Percentiles rank a stretch among this genome's conserved stretches.
These are phyloP conservation scores for Artibeus lituratus DNA, from an alignment of 2,797 vertebrate species.

Conservation along the genomic window DNA sequence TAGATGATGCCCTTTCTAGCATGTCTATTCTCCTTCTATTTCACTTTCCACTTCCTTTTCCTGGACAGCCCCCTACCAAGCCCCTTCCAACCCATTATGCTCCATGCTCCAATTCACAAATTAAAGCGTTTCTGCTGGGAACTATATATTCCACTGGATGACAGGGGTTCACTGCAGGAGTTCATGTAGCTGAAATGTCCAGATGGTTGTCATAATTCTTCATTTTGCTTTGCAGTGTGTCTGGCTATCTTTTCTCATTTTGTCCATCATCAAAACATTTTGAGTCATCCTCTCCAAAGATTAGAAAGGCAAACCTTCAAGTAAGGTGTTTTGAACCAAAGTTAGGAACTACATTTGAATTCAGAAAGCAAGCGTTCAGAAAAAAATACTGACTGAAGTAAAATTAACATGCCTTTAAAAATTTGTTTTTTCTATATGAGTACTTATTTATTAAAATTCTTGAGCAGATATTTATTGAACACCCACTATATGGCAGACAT, in stretches of 20 bases:
- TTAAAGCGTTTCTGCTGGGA: constrained; percentile 15
- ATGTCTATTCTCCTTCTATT: neutral
- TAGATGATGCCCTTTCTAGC: neutral
- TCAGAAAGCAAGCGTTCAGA: constrained; percentile 29
- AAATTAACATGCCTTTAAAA: constrained; percentile 9
- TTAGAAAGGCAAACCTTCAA: constrained; percentile 23
- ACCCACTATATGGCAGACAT: neutral
- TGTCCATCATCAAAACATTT: constrained; percentile 1
- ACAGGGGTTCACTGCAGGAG: neutral
- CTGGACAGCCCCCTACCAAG: neutral
- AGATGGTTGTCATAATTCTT: constrained; percentile 48
- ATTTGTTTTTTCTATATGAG: neutral
- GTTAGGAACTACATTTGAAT: neutral
- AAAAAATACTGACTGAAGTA: neutral
- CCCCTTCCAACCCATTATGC: neutral
- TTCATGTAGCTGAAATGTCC: neutral
- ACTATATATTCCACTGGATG: neutral
- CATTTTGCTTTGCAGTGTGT: neutral
- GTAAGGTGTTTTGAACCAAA: neutral
- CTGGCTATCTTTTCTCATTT: constrained; percentile 19
- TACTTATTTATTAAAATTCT: neutral
- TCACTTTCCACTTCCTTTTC: neutral
- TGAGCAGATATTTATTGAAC: neutral
- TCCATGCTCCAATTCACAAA: neutral
- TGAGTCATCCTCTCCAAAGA: constrained; percentile 11